Evolutionary conservation across 2,113 vertebrate species (phyloP), one percentile per base, ranked within the genome.

Genomic region (Callionymus lyra): DNA sequence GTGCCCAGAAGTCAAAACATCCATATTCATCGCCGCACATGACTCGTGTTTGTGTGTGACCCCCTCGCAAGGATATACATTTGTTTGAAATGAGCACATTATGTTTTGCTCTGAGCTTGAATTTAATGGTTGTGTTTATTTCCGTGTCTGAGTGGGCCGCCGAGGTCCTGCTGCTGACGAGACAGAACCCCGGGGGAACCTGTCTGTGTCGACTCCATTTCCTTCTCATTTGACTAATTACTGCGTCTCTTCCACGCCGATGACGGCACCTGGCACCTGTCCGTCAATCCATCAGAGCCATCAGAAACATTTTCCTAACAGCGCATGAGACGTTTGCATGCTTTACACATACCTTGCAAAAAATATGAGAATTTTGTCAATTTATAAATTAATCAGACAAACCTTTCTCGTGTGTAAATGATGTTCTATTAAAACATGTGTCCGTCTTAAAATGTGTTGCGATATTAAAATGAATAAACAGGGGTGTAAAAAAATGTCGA

Each of bases 261-360:
- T 75, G 72, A 83, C 64, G 70, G 69, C 68, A 75, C 74, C 72
- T 75, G 74, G 72, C 82, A 78, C 71, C 70, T 80, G 77, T 76
- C 82, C 73, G 66, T 83, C 78, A 69, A 54, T 45, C 40, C 37
- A 13, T 51, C 51, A 47, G 49, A 34, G 18, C 47, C 39, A 42
- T 58, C 41, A 34, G 49, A 49, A 34, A 36, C 21, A 8, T 27
- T 8, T 4, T 8, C 21, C 21, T n/a, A n/a, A n/a, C n/a, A n/a
- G n/a, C n/a, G n/a, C n/a, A n/a, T n/a, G n/a, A n/a, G n/a, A n/a
- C n/a, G n/a, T n/a, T n/a, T n/a, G n/a, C n/a, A n/a, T n/a, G n/a
- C n/a, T n/a, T n/a, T n/a, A n/a, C n/a, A n/a, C n/a, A n/a, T n/a
- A n/a, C n/a, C n/a, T n/a, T n/a, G n/a, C n/a, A n/a, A n/a, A n/a